A percentile compares a stretch with the other conserved stretches of the same genome.
Conservation (phyloP, 2,113 vertebrate genomes). For the Hucho hucho region DNA sequence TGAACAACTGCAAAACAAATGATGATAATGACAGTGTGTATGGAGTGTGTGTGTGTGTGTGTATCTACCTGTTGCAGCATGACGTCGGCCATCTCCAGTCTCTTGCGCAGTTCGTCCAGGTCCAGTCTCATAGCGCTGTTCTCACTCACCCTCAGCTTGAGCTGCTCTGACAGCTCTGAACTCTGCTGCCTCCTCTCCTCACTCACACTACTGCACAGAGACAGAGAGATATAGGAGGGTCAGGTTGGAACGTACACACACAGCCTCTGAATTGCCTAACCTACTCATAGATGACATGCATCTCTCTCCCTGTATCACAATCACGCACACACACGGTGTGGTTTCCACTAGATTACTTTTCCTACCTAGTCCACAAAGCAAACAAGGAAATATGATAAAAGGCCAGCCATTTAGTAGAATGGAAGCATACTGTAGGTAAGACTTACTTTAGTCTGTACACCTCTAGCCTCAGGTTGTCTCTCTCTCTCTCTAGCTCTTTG, state of each 20-base stretch:
- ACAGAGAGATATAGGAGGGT: background rate
- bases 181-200: conserved; percentile 89
- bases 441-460: conserved; percentile 88
- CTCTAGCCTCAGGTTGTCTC: conserved; percentile 84
- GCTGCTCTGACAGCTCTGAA: conserved; percentile 85
- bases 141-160: conserved; percentile 75
- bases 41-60: conserved; percentile 56
- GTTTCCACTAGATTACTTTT: conserved; percentile 35
- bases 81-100: conserved; percentile 90
- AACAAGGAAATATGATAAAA: background rate
- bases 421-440: conserved; percentile 14
- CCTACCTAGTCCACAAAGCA: conserved; percentile 45
- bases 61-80: conserved; percentile 87
- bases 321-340: background rate
- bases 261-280: no score
- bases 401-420: background rate
- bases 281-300: no score
- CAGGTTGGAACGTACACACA: background rate
- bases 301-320: background rate
- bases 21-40: background rate
- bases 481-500: conserved; percentile 90
- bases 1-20: background rate
- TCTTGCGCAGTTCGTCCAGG: conserved; percentile 85
- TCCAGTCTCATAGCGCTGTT: conserved; percentile 76
- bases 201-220: conserved; percentile 73